A percentile compares a stretch with the other conserved stretches of the same genome.
Evolutionary conservation across 2,797 vertebrate species (phyloP).

Genomic region (Clarias platycephalus): DNA sequence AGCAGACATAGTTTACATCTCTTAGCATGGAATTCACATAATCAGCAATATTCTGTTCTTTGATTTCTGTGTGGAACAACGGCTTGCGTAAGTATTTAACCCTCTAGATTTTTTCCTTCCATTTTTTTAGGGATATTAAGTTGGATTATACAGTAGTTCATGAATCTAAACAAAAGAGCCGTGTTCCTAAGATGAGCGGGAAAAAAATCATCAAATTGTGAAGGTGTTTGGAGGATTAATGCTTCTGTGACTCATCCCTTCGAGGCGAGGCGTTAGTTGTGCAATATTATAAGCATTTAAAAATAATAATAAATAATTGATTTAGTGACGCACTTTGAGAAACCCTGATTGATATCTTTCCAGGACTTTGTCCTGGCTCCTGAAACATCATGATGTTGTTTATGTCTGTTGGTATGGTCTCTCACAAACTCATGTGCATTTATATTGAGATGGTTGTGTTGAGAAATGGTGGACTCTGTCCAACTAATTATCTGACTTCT

Average conservation of each 20-base stretch:
- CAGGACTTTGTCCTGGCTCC: not conserved
- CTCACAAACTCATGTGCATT: not conserved
- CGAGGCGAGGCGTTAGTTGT: not conserved
- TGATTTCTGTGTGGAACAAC: not conserved
- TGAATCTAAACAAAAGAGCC: not conserved
- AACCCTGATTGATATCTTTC: not conserved
- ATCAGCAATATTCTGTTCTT: constrained; percentile 7
- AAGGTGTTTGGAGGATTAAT: not conserved
- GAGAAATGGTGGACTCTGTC: not conserved
- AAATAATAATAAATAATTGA: not conserved
- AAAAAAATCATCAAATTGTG: not conserved
- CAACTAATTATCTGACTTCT: not conserved
- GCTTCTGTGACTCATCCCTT: not conserved
- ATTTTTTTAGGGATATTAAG: not conserved
- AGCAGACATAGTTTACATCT: not conserved
- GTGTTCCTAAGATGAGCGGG: not conserved
- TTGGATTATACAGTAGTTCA: not conserved
- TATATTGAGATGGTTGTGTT: not conserved
- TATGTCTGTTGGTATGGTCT: not conserved
- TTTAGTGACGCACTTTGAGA: not conserved
- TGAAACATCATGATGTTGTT: not conserved
- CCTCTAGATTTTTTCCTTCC: not conserved
- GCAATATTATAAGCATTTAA: not conserved
- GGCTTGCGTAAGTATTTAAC: not conserved
- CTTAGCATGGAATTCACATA: constrained; percentile 1